Base-by-base conservation (phyloP, 2,113 vertebrate genomes). In the Bubo scandiacus region DNA sequence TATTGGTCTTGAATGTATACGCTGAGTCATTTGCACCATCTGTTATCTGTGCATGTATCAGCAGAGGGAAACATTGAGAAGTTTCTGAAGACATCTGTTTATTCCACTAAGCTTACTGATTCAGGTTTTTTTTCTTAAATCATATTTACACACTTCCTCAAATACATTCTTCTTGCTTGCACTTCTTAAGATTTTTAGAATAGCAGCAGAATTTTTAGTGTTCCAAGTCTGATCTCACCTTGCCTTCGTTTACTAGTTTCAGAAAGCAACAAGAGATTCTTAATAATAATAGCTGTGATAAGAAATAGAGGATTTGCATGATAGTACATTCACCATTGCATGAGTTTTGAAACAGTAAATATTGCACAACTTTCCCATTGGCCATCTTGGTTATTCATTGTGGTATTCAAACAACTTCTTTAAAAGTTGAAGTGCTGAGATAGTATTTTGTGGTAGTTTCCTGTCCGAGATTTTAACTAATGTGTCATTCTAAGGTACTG, bases 11-110 rank as follows among this genome's bases (percentile, higher is more conserved):
- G 68, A 94, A 97, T 97, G 59, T 94, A 47, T 94, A 52, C 93
- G 65, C 91, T 92, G 59, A 96, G 36, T 95, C 90, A 77, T 88
- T 94, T 94, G 23, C 62, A 49, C 92, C 93, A 96, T 98, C 96
- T 97, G 92, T 87, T 96, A 36, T 92, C 86, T 86, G 51, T 86
- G 83, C 75, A 92, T 1, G 0, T 88, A 92, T 80, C 84, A 96
- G 30, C 81, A 86, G 49, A 86, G 54, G 96, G 73, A 97, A 97
- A 62, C 65, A 45, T 72, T 95, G 65, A 86, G 86, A 94, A 88
- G 79, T 92, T 83, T 81, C 80, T 91, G 61, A 92, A 92, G 90
- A 70, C 57, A 96, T 95, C 75, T 98, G 82, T 81, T 94, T 91
- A 88, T 95, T 94, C 89, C 55, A 87, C 83, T 83, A 61, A 92